Evolutionary conservation across 2,113 vertebrate species (phyloP), one percentile per base, ranked within the genome.

Genomic region (Bujurquina vittata): DNA sequence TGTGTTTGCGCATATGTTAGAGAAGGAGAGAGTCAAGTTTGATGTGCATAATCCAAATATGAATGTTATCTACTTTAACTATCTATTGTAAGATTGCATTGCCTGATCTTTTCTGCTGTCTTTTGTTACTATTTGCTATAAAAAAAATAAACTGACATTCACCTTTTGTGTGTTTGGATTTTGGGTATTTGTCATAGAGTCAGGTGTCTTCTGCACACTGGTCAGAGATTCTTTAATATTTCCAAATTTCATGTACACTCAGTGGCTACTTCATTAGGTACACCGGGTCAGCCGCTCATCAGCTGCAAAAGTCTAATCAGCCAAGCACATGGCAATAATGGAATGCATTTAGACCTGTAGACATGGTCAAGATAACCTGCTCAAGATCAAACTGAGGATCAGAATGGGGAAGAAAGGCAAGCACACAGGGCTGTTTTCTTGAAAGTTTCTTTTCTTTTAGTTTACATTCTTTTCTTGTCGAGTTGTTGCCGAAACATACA

Each of bases 41-140:
- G 69, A 61, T 83, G 55, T 85, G 84, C 58, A 78, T 84, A 80
- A 78, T 86, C 74, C 54, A 91, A 89, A 88, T 89, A 84, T 91
- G 90, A 93, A 91, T 94, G 88, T 93, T 78, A 83, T 80, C 18
- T 65, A 81, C 63, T 80, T 37, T 37, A 37, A 37, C 35, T 78
- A 73, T 82, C 10, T 88, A 72, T 85, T 80, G 77, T 89, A 87
- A 85, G 79, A 88, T 57, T 91, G 86, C 87, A 83, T 90, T 84
- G 86, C 78, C 81, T 92, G 77, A 92, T 90, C 56, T 90, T 91
- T 91, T 86, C 80, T 88, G 75, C 85, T 90, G 80, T 92, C 72
- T 93, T 95, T 95, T 93, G 83, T 93, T 93, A 93, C 90, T 89
- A 84, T 93, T 95, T 93, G 87, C 85, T 91, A 93, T 92, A 88